Evolutionary conservation across 2,888 invertebrate genomes (phyloP), one percentile per base, ranked within the genome.

Genomic region (Clusia tigrina): DNA sequence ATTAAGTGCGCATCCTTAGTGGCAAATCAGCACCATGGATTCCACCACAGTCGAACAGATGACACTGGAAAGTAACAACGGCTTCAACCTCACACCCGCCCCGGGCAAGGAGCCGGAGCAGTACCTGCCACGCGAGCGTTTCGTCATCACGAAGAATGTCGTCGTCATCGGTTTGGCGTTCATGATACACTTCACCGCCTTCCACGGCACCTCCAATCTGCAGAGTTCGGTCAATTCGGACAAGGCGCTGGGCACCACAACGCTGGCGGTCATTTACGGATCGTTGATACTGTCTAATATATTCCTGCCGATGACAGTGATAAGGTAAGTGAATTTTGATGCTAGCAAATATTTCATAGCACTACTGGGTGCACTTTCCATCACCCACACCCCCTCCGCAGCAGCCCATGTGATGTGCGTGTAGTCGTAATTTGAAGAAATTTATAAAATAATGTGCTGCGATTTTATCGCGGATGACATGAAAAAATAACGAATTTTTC

Each of bases 121-220:
- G 2, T 89, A 87, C 69, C 85, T 85, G 18, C 86, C 87, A 1
- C 84, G 86, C 24, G 92, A 92, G 78, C 88, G 88, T 84, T 88
- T 90, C 86, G 87, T 92, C 53, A 94, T 95, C 75, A 88, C 93
- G 78, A 91, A 91, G 75, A 96, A 96, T 82, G 89, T 96, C 51
- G 83, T 94, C 66, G 88, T 95, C 38, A 89, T 96, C 57, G 93
- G 95, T 1, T 85, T 93, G 65, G 94, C 94, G 0, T 96, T 96
- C 84, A 92, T 96, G 89, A 88, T 96, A 72, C 92, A 94, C 71
- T 94, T 97, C 85, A 96, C 95, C 1, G 95, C 96, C 3, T 97
- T 95, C 82, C 94, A 92, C 84, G 93, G 93, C 2, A 89, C 92
- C 1, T 90, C 92, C 56, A 93, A 93, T 82, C 85, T 93, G 46